A percentile compares a stretch with the other conserved stretches of the same genome.
phyloP scores from a whole-genome alignment of 2,888 invertebrate species.

The Tipula helvola region DNA sequence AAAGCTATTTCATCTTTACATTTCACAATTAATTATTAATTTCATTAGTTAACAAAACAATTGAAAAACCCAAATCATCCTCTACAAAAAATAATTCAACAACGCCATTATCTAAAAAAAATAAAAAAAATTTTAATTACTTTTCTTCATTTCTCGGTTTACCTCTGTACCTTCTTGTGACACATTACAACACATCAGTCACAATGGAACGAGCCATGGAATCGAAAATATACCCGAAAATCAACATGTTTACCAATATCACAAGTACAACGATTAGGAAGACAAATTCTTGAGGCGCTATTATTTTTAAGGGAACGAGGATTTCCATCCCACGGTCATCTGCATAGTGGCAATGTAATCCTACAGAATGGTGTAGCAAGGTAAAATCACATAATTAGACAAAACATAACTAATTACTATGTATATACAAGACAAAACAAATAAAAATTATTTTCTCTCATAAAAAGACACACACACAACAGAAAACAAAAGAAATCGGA shows the following conservation, averaged over 20 bases:
- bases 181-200: constrained; percentile 38
- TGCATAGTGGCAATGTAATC: constrained; percentile 84
- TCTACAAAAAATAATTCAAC: not conserved
- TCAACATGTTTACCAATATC: constrained; percentile 60
- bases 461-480: not conserved
- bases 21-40: not conserved
- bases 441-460: not conserved
- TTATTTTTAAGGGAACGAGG: constrained; percentile 76
- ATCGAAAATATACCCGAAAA: constrained; percentile 55
- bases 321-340: constrained; percentile 73
- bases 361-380: constrained; percentile 86
- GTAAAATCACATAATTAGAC: constrained; percentile 30
- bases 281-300: constrained; percentile 77
- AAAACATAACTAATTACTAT: not conserved
- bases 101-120: not conserved
- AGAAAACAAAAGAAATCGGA: not conserved
- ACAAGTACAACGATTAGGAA: constrained; percentile 74
- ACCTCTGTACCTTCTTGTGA: not conserved
- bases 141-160: not conserved
- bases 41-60: constrained; percentile 12
- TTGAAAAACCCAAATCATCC: constrained; percentile 11
- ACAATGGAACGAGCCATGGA: constrained; percentile 69
- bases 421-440: not conserved
- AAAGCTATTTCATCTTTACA: constrained; percentile 21
- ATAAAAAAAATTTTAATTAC: not conserved